Base-by-base conservation (phyloP, 2,113 vertebrate species). In the Apaloderma vittatum region DNA sequence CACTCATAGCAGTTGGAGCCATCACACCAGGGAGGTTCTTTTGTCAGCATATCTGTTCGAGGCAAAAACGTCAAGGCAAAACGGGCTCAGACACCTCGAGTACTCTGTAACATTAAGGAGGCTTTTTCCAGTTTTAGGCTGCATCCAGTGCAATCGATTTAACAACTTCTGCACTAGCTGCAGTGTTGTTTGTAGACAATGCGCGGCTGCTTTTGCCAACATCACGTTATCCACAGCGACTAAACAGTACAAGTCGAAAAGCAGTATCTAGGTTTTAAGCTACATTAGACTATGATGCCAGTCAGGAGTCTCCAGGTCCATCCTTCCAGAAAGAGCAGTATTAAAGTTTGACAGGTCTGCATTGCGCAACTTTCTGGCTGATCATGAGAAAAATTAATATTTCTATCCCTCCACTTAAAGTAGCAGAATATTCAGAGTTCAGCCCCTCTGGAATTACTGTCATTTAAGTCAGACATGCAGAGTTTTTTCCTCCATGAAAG, bases 1-100 rank as follows among this genome's bases (percentile, higher is more conserved):
- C 99, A 99, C 96, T 99, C 99, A 6, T 99, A 99, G 97, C 99
- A 99, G 98, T 99, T 99, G 91, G 99, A 99, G 52, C 99, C 99
- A 24, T 99, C 99, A 76, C 99, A 99, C 99, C 99, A 99, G 0
- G 99, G 99, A 62, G 99, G 99, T 97, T 99, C 99, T 98, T 99
- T 99, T 94, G 99, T 99, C 94, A 99, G 97, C 99, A 99, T 99
- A 95, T 99, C 99, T 99, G 95, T 93, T 26, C 62, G 37, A 90
- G 76, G 22, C 32, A 91, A 85, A 94, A 93, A 86, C 2, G 8
- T 18, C 13, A 93, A 70, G 61, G 46, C 20, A 81, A 72, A 73
- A 51, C 5, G 11, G 11, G 65, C 54, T 84, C 57, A 29, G 23
- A 26, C 34, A 70, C 9, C 9, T 81, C 30, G 6, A 67, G 15